phyloP scores from a whole-genome alignment of 2,113 vertebrate species.

The Phaetusa simplex region DNA sequence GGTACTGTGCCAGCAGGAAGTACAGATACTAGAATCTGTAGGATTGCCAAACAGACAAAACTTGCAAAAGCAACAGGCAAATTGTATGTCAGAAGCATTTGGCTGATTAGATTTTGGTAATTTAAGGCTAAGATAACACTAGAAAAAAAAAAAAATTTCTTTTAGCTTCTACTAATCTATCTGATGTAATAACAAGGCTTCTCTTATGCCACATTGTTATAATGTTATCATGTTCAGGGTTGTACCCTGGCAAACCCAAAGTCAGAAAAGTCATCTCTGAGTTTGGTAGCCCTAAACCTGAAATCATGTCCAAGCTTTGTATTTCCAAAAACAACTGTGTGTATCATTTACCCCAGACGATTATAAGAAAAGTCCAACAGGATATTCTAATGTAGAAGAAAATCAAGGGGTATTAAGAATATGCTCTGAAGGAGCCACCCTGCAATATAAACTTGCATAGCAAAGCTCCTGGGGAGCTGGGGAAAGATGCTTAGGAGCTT shows the following conservation, averaged over 20 bases:
- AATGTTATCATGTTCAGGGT: neutral
- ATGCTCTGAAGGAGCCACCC: neutral
- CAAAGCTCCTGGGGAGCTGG: neutral
- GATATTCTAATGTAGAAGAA: neutral
- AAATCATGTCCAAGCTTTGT: neutral
- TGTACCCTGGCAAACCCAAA: neutral
- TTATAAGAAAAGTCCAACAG: neutral
- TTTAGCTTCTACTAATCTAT: neutral
- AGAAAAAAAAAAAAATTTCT: neutral
- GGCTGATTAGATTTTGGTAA: neutral
- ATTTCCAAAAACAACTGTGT: neutral
- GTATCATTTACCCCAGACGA: neutral
- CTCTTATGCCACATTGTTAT: neutral
- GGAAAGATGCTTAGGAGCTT: neutral
- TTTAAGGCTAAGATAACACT: neutral
- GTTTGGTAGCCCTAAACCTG: neutral
- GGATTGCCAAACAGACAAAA: neutral
- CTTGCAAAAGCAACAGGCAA: neutral
- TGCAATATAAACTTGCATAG: neutral
- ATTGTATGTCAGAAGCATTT: neutral
- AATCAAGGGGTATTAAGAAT: neutral
- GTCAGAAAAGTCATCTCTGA: neutral
- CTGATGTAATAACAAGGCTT: neutral
- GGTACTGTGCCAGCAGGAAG: neutral
- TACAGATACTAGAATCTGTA: neutral